Base-by-base conservation (phyloP, 2,113 vertebrate genomes). In the Zapus hudsonius region DNA sequence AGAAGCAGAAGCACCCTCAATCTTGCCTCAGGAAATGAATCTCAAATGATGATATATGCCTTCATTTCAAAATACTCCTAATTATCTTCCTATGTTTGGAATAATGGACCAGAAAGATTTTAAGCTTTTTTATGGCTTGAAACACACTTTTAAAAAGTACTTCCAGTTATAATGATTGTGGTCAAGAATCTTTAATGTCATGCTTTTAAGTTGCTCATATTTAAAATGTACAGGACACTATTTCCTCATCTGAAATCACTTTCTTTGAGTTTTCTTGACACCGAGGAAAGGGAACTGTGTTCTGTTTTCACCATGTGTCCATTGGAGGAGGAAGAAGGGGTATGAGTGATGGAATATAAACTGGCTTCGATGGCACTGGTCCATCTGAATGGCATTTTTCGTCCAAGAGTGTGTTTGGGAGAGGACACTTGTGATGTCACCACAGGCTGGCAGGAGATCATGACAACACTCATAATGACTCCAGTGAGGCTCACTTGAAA, bases 11-110 rank as follows among this genome's bases (percentile, higher is more conserved):
- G 3, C 6, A 33, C 23, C 10, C 17, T 64, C 82, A 40, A 25
- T 42, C 47, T 72, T 83, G 22, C 33, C 29, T 74, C 22, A 75
- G 29, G 33, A 75, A 66, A 84, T 19, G 40, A 63, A 7, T 74
- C 13, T 87, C 57, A 86, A 88, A 63, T 83, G 79, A 89, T 83
- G 25, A 72, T 74, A 59, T 82, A 59, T 82, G 52, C 19, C 19
- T 70, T 69, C 27, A 61, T 40, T 94, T 91, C 16, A 63, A n/a
- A n/a, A n/a, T n/a, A 85, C 36, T 88, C 36, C 73, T 40, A 79
- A 25, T 64, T 76, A 91, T 40, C 40, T 31, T 57, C 19, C 66
- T 44, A 22, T 63, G 25, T 66, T 73, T 91, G 38, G 9, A 84
- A 64, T 74, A 52, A 67, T 67, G 25, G 66, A 73, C 1, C 59